phyloP scores from a whole-genome alignment of 2,113 vertebrate genomes.

The Bettongia penicillata region DNA sequence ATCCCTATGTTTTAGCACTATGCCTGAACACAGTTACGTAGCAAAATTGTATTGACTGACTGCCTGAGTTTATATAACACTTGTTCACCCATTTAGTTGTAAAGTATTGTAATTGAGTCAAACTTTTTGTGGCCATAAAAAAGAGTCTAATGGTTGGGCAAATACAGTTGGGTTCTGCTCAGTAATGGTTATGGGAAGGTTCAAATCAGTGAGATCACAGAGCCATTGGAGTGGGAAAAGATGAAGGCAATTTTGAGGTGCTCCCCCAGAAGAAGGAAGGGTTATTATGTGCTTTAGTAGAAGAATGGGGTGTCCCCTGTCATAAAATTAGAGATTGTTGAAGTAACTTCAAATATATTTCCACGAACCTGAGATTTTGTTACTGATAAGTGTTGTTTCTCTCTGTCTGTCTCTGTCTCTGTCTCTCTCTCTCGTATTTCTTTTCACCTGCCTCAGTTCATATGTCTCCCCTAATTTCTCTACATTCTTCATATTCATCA shows the following conservation, averaged over 20 bases:
- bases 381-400: neutral
- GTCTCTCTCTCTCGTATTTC: neutral
- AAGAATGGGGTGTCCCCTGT: accelerated
- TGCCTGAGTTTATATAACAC: constrained; percentile 51
- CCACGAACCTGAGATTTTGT: neutral
- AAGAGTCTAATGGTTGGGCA: neutral
- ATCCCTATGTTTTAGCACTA: neutral
- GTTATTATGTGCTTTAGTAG: neutral
- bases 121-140: neutral
- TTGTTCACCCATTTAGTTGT: constrained; percentile 49
- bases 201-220: neutral
- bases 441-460: neutral
- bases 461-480: neutral
- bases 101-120: neutral
- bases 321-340: neutral
- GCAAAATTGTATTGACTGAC: neutral
- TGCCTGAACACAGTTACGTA: neutral
- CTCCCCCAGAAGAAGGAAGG: neutral
- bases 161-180: neutral
- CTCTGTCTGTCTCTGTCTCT: neutral
- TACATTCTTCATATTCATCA: neutral
- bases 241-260: neutral
- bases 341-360: neutral
- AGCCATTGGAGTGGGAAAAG: neutral
- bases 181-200: neutral